Evolutionary conservation across 2,797 vertebrate genomes (phyloP).

Genomic region (Serranus cabrilla): DNA sequence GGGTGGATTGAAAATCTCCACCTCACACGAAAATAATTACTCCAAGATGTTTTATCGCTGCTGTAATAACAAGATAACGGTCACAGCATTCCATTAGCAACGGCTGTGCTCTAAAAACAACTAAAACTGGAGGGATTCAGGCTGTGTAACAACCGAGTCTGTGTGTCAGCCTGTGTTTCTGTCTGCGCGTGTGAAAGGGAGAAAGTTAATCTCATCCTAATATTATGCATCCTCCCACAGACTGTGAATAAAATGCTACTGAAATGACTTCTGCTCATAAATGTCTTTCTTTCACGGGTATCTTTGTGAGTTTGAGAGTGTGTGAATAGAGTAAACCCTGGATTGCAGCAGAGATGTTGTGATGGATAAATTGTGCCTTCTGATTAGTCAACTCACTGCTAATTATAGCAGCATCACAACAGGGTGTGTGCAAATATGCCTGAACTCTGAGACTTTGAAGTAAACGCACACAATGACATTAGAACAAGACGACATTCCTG

Average conservation of each 20-base stretch:
- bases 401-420: constrained; percentile 37
- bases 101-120: not conserved
- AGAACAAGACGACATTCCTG: not conserved
- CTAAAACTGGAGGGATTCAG: not conserved
- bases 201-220: constrained; percentile 30
- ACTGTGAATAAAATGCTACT: constrained; percentile 23
- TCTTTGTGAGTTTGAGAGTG: too few species aligned
- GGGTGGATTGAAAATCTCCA: constrained; percentile 44
- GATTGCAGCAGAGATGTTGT: not conserved
- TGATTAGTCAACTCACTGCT: constrained; percentile 14
- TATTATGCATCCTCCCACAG: constrained; percentile 42
- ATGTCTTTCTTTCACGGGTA: constrained; percentile 8
- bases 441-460: not conserved
- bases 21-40: constrained; percentile 57
- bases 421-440: constrained; percentile 4
- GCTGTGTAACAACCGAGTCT: not conserved
- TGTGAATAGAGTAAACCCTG: too few species aligned
- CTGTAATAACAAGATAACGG: constrained; percentile 49
- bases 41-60: constrained; percentile 36
- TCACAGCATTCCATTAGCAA: constrained; percentile 29
- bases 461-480: not conserved
- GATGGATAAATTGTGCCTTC: constrained; percentile 11
- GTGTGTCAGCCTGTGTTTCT: constrained; percentile 15
- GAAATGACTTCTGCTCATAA: constrained; percentile 38
- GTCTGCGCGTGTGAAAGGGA: constrained; percentile 33